Base-by-base conservation (phyloP, 2,888 invertebrate species). In the Trichogramma evanescens region DNA sequence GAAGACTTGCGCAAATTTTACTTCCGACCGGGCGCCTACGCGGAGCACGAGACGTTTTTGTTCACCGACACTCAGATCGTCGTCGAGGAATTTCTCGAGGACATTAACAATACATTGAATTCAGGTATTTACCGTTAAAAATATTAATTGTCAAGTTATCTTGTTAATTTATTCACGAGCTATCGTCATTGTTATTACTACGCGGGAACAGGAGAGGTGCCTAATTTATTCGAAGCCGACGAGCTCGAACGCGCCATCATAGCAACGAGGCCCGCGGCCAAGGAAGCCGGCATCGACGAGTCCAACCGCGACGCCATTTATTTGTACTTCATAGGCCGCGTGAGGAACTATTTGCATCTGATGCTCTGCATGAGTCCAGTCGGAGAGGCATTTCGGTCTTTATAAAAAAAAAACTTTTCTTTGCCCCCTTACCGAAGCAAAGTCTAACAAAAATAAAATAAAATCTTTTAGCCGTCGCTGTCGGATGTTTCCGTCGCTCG, bases 301-400 rank as follows among this genome's bases (percentile, higher is more conserved):
- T 82, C 81, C 38, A 81, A 82, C 69, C 81, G 93, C 40, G 94
- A 95, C 71, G 86, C 82, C 5, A 90, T 95, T 61, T 95, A 87
- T 74, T 88, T 89, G 68, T 93, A 85, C 79, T 93, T 93, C 72
- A 90, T 94, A 61, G 88, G 88, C 69, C 83, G 90, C 63, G 91
- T 94, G 40, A 82, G 93, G 48, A 86, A 86, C 60, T 91, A 91
- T 76, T 82, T 95, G 4, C 94, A 95, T 73, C 83, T 94, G 44
- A 90, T 92, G 56, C 83, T 94, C 54, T 93, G 93, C 65, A 93
- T 94, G 93, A 92, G 91, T 74, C 93, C 94, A 0, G 90, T 93
- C 1, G 93, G 93, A 1, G 91, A 91, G 74, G 87, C 91, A 0
- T 94, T 94, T 77, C 84, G 91, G 84, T 86, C 9, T 40, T 6